These are phyloP conservation scores for Neomonachus schauinslandi DNA, from an alignment of 2,113 vertebrate species.

Conservation along the genomic window DNA sequence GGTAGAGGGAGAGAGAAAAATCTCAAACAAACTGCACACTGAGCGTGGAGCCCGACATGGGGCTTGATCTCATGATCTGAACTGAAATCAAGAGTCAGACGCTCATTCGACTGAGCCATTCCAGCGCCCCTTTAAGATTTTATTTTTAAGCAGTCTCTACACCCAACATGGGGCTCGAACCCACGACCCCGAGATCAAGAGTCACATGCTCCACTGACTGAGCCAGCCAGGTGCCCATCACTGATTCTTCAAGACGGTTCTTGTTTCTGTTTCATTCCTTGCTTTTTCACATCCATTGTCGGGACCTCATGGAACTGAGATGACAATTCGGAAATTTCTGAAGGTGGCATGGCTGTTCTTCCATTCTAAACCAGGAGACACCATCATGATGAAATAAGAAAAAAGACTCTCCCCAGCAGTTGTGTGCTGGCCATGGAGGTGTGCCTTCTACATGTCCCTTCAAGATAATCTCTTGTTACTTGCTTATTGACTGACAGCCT, in stretches of 20 bases:
- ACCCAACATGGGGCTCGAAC: neutral
- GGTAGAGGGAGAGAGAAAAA: neutral
- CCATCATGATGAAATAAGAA: neutral
- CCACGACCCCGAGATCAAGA: neutral
- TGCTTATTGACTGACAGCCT: neutral
- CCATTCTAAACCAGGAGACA: neutral
- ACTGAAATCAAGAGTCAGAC: no score
- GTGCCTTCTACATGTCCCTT: neutral
- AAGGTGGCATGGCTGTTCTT: neutral
- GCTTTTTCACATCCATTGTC: neutral
- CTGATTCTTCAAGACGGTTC: neutral
- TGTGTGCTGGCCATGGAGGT: neutral
- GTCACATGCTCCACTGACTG: neutral
- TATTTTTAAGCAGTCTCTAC: neutral
- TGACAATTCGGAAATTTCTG: neutral
- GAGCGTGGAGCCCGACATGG: neutral
- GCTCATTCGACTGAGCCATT: no score
- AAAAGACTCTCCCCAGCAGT: neutral
- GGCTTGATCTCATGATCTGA: neutral
- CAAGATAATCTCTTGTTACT: neutral
- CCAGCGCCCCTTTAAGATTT: neutral
- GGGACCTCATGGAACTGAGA: neutral
- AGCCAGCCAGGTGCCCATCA: neutral
- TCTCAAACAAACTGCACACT: neutral
- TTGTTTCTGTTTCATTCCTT: neutral